Evolutionary conservation across 2,888 invertebrate genomes (phyloP).

Genomic region (Fragum fragum): DNA sequence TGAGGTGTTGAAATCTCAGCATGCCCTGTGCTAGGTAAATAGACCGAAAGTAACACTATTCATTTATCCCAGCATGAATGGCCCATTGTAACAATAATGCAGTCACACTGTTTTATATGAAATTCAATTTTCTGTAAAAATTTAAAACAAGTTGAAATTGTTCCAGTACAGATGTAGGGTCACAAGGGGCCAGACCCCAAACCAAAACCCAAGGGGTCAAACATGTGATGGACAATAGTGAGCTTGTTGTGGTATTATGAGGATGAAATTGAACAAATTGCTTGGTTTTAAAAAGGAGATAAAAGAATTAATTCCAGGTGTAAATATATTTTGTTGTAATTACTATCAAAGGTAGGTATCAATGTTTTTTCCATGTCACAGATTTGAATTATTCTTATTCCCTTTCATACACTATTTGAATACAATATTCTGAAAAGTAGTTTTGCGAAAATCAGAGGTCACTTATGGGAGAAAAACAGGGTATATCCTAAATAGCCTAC

Average conservation of each 20-base stretch:
- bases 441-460: too few relatives aligned
- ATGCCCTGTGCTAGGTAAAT: conserved; percentile 45
- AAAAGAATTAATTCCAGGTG: too few relatives aligned
- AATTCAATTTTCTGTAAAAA: conserved; percentile 37
- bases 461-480: too few relatives aligned
- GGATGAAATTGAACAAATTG: conserved; percentile 31
- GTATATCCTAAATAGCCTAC: too few relatives aligned
- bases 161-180: conserved; percentile 33
- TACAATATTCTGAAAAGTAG: too few relatives aligned
- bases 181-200: conserved; percentile 19
- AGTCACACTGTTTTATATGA: conserved; percentile 27
- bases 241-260: conserved; percentile 1
- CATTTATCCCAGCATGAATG: conserved; percentile 35
- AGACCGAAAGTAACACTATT: conserved; percentile 56
- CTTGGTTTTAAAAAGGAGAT: too few relatives aligned
- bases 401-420: too few relatives aligned
- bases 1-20: conserved; percentile 43
- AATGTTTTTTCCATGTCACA: too few relatives aligned
- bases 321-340: too few relatives aligned
- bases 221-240: conserved; percentile 22
- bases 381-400: too few relatives aligned
- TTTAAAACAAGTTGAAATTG: conserved; percentile 27
- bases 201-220: conserved; percentile 1
- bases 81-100: conserved; percentile 38
- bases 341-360: too few relatives aligned